phyloP scores from a whole-genome alignment of 2,797 vertebrate genomes.

The Thunnus albacares region DNA sequence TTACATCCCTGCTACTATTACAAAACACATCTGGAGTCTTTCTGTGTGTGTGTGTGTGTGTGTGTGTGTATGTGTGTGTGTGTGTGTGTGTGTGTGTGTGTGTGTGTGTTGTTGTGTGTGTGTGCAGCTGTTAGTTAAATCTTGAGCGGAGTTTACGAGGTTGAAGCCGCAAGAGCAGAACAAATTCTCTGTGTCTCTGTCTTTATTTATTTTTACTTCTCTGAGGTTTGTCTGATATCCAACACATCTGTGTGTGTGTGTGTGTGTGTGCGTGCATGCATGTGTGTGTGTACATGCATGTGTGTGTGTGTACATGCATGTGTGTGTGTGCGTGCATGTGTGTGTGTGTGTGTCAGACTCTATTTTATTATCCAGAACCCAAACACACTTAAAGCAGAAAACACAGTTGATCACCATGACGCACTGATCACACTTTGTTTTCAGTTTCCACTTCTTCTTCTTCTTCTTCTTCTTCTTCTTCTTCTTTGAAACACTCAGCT shows the following conservation, averaged over 20 bases:
- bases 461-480: too few relatives aligned
- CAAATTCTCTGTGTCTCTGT: conserved; percentile 48
- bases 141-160: conserved; percentile 51
- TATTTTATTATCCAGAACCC: conserved; percentile 20
- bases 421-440: not conserved
- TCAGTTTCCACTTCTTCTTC: not conserved
- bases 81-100: conserved; percentile 15
- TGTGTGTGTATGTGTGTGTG: conserved; percentile 18
- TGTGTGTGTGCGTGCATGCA: not conserved
- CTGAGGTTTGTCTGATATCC: conserved; percentile 61
- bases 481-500: too few relatives aligned
- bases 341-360: conserved; percentile 14
- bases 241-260: conserved; percentile 25
- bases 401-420: not conserved
- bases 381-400: conserved; percentile 27
- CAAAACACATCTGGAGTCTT: conserved; percentile 49
- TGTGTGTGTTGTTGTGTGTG: conserved; percentile 28
- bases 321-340: conserved; percentile 1
- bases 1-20: conserved; percentile 51
- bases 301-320: conserved; percentile 7
- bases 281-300: conserved; percentile 26
- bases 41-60: conserved; percentile 14
- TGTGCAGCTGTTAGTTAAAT: conserved; percentile 52
- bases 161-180: conserved; percentile 51
- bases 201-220: conserved; percentile 66